Percentiles rank a stretch among this genome's conserved stretches.
phyloP scores from a whole-genome alignment of 2,797 vertebrate species.

The Galagoides demidoff region DNA sequence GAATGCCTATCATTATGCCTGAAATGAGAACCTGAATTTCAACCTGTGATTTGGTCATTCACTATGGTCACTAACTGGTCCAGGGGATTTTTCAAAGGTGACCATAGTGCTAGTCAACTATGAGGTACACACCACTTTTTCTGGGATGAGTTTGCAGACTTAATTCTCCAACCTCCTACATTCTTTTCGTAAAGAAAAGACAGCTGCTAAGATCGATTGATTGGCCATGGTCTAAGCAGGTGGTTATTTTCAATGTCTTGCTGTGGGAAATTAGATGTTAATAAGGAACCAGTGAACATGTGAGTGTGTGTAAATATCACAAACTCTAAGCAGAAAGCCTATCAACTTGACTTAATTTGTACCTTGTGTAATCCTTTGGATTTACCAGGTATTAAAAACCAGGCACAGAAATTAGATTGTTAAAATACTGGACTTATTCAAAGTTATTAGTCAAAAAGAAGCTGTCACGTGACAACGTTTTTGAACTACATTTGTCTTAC shows the following conservation, averaged over 20 bases:
- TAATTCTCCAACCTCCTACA: no score
- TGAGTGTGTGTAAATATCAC: neutral
- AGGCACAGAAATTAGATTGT: slow-evolving; percentile 11
- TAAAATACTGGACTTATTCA: slow-evolving; percentile 17
- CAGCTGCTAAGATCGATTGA: neutral
- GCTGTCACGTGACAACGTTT: neutral
- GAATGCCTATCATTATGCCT: neutral
- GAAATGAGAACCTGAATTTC: neutral
- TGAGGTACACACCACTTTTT: no score
- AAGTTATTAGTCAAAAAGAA: slow-evolving; percentile 5
- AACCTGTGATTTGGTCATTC: neutral
- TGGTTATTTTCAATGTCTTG: slow-evolving; percentile 36
- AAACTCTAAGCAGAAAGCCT: slow-evolving; percentile 16
- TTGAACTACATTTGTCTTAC: neutral
- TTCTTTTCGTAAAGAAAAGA: slow-evolving; percentile 29
- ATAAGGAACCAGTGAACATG: neutral
- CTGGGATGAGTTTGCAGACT: no score
- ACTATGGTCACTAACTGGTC: no score
- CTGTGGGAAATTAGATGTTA: neutral
- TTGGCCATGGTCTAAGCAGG: neutral
- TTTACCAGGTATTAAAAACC: slow-evolving; percentile 22
- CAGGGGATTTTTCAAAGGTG: no score
- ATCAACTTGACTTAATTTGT: slow-evolving; percentile 22
- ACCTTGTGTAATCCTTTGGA: slow-evolving; percentile 5
- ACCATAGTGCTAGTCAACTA: no score